phyloP scores from a whole-genome alignment of 2,888 invertebrate species.

The Malthinus flaveolus region DNA sequence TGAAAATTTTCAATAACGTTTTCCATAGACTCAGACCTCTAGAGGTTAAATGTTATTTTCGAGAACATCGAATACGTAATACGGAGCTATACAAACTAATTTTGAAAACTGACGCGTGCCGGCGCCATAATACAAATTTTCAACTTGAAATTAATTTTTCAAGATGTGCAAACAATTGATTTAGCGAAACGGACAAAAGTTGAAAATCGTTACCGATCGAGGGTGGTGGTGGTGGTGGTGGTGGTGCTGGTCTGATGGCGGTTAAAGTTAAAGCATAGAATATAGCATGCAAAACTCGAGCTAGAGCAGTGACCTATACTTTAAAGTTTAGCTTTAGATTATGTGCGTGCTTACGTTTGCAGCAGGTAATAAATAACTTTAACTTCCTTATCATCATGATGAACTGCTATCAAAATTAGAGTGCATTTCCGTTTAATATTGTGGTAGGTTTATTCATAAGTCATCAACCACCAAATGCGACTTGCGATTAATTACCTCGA shows the following conservation, averaged over 20 bases:
- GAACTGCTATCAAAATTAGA: slow-evolving; percentile 33
- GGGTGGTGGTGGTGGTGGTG: too few species aligned
- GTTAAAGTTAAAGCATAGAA: slow-evolving; percentile 13
- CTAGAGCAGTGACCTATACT: slow-evolving; percentile 26
- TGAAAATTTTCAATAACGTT: too few species aligned
- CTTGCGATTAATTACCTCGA: slow-evolving; percentile 14
- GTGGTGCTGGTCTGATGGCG: too few species aligned
- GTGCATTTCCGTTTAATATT: slow-evolving; percentile 34
- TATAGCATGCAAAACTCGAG: slow-evolving; percentile 25
- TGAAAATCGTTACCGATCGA: slow-evolving; percentile 26
- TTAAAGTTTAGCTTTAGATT: slow-evolving; percentile 15
- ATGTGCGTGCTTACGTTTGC: slow-evolving; percentile 29
- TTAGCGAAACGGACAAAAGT: slow-evolving; percentile 15
- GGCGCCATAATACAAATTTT: too few species aligned
- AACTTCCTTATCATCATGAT: slow-evolving; percentile 32
- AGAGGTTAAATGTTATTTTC: too few species aligned
- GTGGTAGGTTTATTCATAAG: slow-evolving; percentile 23
- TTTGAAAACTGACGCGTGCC: too few species aligned
- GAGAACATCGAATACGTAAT: too few species aligned
- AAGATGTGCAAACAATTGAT: slow-evolving; percentile 16
- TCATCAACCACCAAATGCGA: slow-evolving; percentile 13
- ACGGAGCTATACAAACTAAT: too few species aligned
- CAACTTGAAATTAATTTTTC: not conserved
- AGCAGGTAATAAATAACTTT: slow-evolving; percentile 32
- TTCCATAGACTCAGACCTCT: too few species aligned